phyloP scores from a whole-genome alignment of 2,888 invertebrate species.

The Ophonus ardosiacus region DNA sequence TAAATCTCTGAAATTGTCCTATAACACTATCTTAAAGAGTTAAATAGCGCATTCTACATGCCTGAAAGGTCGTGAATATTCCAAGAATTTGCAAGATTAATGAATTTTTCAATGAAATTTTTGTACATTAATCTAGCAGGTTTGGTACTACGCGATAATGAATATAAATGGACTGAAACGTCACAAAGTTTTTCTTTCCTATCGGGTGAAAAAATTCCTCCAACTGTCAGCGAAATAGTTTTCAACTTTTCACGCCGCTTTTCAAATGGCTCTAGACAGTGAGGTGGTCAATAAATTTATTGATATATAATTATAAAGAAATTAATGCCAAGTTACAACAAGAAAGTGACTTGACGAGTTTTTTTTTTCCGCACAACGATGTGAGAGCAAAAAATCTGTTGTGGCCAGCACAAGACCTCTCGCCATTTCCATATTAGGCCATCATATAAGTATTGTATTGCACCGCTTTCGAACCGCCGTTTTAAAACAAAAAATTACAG shows the following conservation, averaged over 20 bases:
- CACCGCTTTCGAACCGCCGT: too few species aligned
- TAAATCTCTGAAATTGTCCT: constrained; percentile 5
- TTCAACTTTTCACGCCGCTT: constrained; percentile 25
- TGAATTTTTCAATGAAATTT: constrained; percentile 49
- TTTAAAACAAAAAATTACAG: too few species aligned
- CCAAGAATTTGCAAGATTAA: constrained; percentile 33
- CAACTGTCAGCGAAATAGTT: constrained; percentile 39
- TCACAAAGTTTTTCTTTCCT: constrained; percentile 26
- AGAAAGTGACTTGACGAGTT: too few species aligned
- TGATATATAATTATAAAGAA: too few species aligned
- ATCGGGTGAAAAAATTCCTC: constrained; percentile 22
- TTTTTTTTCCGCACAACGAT: too few species aligned
- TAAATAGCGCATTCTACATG: neutral
- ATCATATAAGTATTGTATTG: too few species aligned
- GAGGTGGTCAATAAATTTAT: too few species aligned
- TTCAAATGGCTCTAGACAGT: neutral
- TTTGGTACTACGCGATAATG: constrained; percentile 31
- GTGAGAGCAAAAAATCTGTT: too few species aligned
- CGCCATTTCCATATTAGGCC: too few species aligned
- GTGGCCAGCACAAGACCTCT: too few species aligned
- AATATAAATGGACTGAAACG: constrained; percentile 40
- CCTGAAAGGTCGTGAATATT: constrained; percentile 10
- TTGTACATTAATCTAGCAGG: constrained; percentile 33
- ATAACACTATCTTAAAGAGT: neutral
- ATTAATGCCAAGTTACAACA: too few species aligned